Evolutionary conservation across 2,797 vertebrate genomes (phyloP).

Genomic region (Labroides dimidiatus): DNA sequence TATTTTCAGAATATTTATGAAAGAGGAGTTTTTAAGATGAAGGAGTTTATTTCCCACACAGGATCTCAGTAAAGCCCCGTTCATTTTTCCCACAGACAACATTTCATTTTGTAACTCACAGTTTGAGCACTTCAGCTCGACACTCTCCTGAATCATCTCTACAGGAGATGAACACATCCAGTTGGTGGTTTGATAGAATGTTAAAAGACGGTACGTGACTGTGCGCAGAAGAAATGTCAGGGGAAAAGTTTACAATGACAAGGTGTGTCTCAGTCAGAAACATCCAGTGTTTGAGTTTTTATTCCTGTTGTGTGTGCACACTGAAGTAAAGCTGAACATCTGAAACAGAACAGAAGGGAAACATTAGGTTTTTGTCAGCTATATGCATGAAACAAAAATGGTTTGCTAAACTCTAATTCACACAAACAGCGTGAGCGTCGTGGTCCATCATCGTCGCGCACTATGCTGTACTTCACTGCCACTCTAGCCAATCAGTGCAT

Average conservation of each 20-base stretch:
- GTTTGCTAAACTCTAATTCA: no score
- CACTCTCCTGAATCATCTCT: not conserved
- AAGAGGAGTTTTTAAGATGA: not conserved
- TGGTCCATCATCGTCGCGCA: no score
- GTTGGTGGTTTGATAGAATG: not conserved
- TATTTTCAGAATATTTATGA: not conserved
- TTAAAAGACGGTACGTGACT: not conserved
- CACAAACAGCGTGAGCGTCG: no score
- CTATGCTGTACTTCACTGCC: no score
- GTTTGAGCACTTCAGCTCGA: not conserved
- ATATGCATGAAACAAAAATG: not conserved
- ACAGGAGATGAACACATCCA: not conserved
- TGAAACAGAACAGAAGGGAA: not conserved
- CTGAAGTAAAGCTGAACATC: not conserved
- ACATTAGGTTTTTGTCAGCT: not conserved
- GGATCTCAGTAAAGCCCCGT: not conserved
- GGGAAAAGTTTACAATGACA: not conserved
- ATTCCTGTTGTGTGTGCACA: no score
- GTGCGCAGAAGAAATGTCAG: not conserved
- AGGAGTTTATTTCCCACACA: not conserved
- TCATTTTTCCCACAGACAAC: not conserved
- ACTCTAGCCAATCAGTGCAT: no score
- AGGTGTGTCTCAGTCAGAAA: not conserved
- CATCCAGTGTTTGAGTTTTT: not conserved
- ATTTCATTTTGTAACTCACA: slow-evolving; percentile 4